Percentiles rank a stretch among this genome's conserved stretches.
phyloP scores from a whole-genome alignment of 2,113 vertebrate species.

The Tragulus kanchil region DNA sequence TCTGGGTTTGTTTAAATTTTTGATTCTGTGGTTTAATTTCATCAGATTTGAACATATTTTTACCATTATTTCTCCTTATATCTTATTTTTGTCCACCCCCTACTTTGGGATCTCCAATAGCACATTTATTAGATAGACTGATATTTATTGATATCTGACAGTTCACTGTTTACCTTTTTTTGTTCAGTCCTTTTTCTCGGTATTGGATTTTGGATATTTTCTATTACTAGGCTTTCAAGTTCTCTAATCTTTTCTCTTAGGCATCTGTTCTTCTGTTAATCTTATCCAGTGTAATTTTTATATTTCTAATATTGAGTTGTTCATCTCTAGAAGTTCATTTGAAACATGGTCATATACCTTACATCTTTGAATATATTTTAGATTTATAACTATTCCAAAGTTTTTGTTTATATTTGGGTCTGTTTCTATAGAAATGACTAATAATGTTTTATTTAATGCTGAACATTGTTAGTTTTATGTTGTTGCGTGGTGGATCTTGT shows the following conservation, averaged over 20 bases:
- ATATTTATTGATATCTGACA: not conserved
- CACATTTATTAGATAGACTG: not conserved
- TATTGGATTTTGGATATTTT: not conserved
- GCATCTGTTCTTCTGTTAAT: not conserved
- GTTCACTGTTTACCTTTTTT: not conserved
- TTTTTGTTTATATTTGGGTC: not conserved
- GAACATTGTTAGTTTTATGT: not conserved
- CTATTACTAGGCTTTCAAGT: not conserved
- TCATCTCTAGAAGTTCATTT: not conserved
- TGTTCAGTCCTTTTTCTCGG: not conserved
- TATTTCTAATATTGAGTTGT: not conserved
- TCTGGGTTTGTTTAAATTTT: not conserved
- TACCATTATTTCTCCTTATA: not conserved
- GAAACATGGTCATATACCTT: not conserved
- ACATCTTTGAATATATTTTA: not conserved
- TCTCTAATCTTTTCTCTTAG: not conserved
- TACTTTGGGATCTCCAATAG: not conserved
- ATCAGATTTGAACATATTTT: not conserved
- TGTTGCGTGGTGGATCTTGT: not conserved
- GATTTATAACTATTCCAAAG: not conserved
- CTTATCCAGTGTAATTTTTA: not conserved
- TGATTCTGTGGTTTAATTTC: not conserved
- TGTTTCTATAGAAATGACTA: not conserved
- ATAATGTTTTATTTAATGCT: not conserved
- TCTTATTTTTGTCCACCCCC: not conserved